phyloP scores from a whole-genome alignment of 2,113 vertebrate species.

The Mus musculus region DNA sequence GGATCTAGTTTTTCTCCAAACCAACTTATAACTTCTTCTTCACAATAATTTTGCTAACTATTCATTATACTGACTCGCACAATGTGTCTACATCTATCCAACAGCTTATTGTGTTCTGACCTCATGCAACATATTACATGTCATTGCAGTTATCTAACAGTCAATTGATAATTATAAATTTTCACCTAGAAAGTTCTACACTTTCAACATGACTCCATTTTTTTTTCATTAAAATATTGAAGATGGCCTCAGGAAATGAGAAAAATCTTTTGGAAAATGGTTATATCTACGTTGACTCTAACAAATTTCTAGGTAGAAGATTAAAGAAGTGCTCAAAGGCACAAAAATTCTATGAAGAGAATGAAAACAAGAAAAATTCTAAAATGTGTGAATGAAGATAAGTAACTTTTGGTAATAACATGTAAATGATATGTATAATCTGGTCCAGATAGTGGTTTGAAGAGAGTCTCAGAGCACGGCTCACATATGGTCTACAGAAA shows the following conservation, averaged over 20 bases:
- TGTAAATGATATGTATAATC: neutral
- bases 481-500: neutral
- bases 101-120: neutral
- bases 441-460: too few relatives aligned
- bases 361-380: neutral
- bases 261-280: neutral
- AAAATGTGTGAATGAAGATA: neutral
- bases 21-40: neutral
- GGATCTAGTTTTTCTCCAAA: neutral
- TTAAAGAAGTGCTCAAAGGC: neutral
- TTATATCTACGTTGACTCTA: neutral
- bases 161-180: neutral
- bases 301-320: neutral
- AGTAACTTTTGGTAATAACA: neutral
- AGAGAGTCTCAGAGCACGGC: neutral
- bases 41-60: neutral
- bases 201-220: neutral
- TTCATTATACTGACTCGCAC: neutral
- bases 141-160: neutral
- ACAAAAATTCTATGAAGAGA: neutral
- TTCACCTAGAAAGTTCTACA: neutral
- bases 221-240: neutral
- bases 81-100: neutral
- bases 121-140: neutral
- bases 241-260: neutral